phyloP scores from a whole-genome alignment of 2,797 vertebrate genomes.

The Pangasius krempfi region DNA sequence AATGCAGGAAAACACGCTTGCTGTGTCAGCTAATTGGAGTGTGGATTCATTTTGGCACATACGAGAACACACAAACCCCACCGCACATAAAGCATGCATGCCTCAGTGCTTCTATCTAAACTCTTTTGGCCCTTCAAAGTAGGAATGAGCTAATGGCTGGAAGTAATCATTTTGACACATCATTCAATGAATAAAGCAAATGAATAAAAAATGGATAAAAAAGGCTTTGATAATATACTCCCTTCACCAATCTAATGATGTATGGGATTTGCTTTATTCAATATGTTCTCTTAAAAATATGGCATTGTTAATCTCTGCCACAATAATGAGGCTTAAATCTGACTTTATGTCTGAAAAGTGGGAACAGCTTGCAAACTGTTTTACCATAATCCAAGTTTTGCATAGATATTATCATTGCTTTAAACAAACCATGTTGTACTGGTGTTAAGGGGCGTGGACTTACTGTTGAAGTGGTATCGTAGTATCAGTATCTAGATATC shows the following conservation, averaged over 20 bases:
- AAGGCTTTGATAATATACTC: no score
- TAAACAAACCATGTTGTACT: not conserved
- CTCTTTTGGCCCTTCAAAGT: not conserved
- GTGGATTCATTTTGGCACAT: conserved; percentile 15
- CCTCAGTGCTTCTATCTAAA: not conserved
- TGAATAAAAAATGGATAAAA: not conserved
- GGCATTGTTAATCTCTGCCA: not conserved
- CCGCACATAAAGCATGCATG: not conserved
- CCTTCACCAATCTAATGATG: not conserved
- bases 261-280: not conserved
- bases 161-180: conserved; percentile 13
- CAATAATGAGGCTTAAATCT: not conserved
- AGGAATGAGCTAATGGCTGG: not conserved
- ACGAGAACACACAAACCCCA: not conserved
- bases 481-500: not conserved
- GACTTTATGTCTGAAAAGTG: no score
- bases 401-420: not conserved
- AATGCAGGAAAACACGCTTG: conserved; percentile 27
- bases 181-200: conserved; percentile 22
- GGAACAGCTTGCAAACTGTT: not conserved
- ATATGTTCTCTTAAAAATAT: not conserved
- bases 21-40: conserved; percentile 44
- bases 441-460: not conserved
- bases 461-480: not conserved
- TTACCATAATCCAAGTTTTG: not conserved